Evolutionary conservation across 64 coral and sea anemone species (phyloP), one percentile per base, ranked within the genome.

Genomic region (Montipora capricornis): DNA sequence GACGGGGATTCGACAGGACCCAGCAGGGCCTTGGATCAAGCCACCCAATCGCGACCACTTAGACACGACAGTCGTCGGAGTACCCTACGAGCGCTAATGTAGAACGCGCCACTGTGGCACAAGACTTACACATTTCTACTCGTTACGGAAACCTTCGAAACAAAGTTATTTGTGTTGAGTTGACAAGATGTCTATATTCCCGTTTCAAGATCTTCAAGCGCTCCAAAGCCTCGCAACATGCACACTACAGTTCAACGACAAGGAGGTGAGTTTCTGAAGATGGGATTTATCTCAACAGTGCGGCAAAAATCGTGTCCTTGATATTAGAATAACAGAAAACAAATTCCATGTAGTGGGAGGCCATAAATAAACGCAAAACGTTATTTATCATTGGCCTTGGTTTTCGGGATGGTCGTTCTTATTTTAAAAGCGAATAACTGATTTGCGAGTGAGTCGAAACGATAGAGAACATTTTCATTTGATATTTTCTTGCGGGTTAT

Each of bases 141-240:
- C 62, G 24, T 19, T 17, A 71, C 61, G 50, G 47, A 86, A 48
- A 73, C 45, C 44, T 49, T 47, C 45, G 1, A 15, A 78, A 78
- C 61, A 8, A 19, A 5, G 66, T 10, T 10, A 22, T 49, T n/a
- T 37, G 14, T 47, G 20, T 16, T 7, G 13, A 64, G 66, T 13
- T 37, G 51, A 82, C 46, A 71, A 73, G 19, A 86, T 86, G 82
- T 88, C 92, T 59, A 88, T 93, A 58, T 77, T 76, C 22, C 78
- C 68, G 74, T 93, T 93, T 82, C 92, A 85, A 78, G 92, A 93
- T 59, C 75, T 93, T 74, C 92, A 93, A n/a, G 84, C 77, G 47
- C 73, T 93, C 58, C 92, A 93, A 78, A 88, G 78, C 68, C 92
- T 88, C 46, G 66, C 92, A 29, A 51, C 87, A 26, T 93, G 73